phyloP scores from a whole-genome alignment of 2,113 vertebrate genomes.

The Mesembrinibis cayennensis region DNA sequence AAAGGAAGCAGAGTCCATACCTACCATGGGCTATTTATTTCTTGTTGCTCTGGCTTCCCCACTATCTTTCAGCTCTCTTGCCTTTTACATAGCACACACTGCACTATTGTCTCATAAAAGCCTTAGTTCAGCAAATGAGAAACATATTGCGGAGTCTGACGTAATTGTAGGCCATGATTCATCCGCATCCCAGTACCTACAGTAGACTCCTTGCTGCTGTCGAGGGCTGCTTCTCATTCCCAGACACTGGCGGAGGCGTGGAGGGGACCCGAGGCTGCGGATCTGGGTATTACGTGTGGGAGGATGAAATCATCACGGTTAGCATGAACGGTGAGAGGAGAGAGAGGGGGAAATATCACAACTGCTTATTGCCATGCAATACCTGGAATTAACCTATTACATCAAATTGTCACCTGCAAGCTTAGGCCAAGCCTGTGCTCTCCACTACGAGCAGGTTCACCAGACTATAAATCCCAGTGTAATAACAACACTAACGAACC shows the following conservation, averaged over 20 bases:
- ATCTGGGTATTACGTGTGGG: background rate
- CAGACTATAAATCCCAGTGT: accelerated
- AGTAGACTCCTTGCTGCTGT: background rate
- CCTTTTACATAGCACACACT: slow-evolving; percentile 21
- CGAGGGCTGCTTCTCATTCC: slow-evolving; percentile 18
- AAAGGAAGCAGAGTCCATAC: background rate
- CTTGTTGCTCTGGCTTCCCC: background rate
- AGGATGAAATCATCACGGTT: background rate
- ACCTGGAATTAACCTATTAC: background rate
- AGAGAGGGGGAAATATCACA: background rate
- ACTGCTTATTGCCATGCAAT: background rate
- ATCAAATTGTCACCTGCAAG: background rate
- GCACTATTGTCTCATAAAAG: slow-evolving; percentile 33
- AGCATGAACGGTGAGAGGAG: background rate
- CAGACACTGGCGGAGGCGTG: background rate
- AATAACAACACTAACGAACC: accelerated
- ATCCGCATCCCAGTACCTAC: background rate
- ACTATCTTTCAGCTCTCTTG: background rate
- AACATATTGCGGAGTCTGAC: slow-evolving; percentile 22
- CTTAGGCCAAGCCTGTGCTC: accelerated
- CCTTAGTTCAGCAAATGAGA: slow-evolving; percentile 33
- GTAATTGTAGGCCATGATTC: background rate
- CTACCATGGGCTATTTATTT: background rate
- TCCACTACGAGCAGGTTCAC: accelerated
- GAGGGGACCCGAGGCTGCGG: background rate